Conservation (phyloP, 2,888 invertebrate species). For the Cactoblastis cactorum region DNA sequence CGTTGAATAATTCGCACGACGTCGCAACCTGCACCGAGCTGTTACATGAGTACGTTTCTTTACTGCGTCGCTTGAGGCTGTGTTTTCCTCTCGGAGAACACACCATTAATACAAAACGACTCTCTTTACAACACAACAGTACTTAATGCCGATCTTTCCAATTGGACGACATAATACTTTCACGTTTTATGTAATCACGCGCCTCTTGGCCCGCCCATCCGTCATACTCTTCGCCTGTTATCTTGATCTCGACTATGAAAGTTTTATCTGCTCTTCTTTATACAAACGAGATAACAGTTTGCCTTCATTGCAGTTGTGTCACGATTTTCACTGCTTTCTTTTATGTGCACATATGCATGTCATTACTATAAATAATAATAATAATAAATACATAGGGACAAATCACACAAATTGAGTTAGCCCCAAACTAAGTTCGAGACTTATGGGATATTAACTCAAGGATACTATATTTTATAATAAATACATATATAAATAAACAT, state of each 20-base stretch:
- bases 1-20: conserved; percentile 5
- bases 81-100: conserved; percentile 29
- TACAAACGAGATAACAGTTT: conserved; percentile 45
- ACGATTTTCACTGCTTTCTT: conserved; percentile 3
- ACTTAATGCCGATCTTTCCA: conserved; percentile 50
- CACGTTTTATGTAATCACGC: conserved; percentile 65
- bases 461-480: no score
- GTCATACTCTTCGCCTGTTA: conserved; percentile 56
- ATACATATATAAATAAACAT: no score
- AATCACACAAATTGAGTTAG: no score
- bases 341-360: conserved; percentile 3
- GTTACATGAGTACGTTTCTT: conserved; percentile 7
- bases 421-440: no score
- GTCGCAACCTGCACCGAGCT: conserved; percentile 3
- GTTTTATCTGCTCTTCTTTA: conserved; percentile 52
- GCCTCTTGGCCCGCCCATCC: conserved; percentile 58
- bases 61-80: conserved; percentile 9
- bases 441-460: no score
- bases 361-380: conserved; percentile 2
- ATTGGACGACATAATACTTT: conserved; percentile 63
- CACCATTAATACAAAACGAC: conserved; percentile 34
- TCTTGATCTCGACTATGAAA: conserved; percentile 62
- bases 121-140: conserved; percentile 18
- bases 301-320: conserved; percentile 19
- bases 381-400: no score